Evolutionary conservation across 2,113 vertebrate genomes (phyloP).

Genomic region (Narcine bancroftii): DNA sequence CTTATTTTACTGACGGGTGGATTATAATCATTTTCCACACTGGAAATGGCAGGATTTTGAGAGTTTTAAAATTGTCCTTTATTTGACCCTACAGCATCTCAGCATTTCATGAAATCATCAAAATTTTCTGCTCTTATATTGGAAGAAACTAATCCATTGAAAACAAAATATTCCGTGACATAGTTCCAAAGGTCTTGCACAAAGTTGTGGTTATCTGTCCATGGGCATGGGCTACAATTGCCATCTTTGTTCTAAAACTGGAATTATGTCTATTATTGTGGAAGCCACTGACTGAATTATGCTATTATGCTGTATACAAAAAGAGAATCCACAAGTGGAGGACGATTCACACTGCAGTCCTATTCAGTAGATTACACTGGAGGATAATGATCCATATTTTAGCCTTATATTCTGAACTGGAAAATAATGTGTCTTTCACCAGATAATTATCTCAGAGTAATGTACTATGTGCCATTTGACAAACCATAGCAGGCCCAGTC

Average conservation of each 20-base stretch:
- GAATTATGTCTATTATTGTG: not conserved
- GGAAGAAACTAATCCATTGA: not conserved
- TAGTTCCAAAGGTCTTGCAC: not conserved
- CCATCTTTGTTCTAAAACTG: not conserved
- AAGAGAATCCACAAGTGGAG: too few species aligned
- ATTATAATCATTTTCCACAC: not conserved
- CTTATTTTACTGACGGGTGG: not conserved
- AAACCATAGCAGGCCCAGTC: too few species aligned
- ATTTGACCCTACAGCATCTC: not conserved
- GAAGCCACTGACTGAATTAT: not conserved
- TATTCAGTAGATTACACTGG: too few species aligned
- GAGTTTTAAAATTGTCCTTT: not conserved
- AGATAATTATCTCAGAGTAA: too few species aligned
- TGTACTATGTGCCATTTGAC: too few species aligned
- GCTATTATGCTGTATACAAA: not conserved
- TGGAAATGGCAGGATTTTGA: not conserved
- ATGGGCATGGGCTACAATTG: not conserved
- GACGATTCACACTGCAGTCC: too few species aligned
- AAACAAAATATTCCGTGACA: not conserved
- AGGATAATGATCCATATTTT: too few species aligned
- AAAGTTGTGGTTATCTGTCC: not conserved
- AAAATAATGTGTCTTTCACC: too few species aligned
- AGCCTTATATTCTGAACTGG: too few species aligned
- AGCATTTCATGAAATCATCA: not conserved
- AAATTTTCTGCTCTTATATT: not conserved